Base-by-base conservation (phyloP, 1,140 invertebrate species). In the Diplogasteroides magnus region DNA sequence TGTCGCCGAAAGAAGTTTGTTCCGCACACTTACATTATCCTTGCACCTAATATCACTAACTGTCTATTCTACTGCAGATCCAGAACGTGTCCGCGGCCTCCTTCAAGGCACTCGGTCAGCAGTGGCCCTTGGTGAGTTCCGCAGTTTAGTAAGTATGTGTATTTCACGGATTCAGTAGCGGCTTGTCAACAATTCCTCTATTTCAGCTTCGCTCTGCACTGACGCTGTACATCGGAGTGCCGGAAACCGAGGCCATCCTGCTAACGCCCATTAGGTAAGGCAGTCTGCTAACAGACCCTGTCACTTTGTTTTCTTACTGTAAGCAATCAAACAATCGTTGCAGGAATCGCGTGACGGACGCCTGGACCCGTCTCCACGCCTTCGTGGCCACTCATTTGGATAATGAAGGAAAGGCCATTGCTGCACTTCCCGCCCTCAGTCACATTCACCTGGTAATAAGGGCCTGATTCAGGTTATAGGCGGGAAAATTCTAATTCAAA, bases 171-270 rank as follows among this genome's bases (percentile, higher is more conserved):
- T 23, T 23, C 19, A 66, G 31, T 37, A 31, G 48, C 56, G 27
- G 31, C 1, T 66, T 15, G 2, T 37, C 1, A 56, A 65, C 1
- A 56, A 26, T 15, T 25, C 19, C 15, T 61, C 29, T 55, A 71
- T 70, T 77, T 58, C 61, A 81, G 79, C 67, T 81, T 28, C 70
- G 74, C 23, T 64, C 64, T 26, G 68, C 77, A 19, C 82, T 79
- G 57, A 62, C 67, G 15, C 68, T 81, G 15, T 81, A 81, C 70
- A 83, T 81, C 64, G 79, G 80, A 27, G 74, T 74, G 11, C 37
- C 55, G 14, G 79, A 81, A 56, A 81, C 79, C 2, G 79, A 81
- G 67, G 75, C 79, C 26, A 81, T 81, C 61, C 74, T 81, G 1
- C 73, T 81, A 11, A 72, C 78, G 29, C 81, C 79, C 1, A 73